Percentiles rank a stretch among this genome's conserved stretches.
These are phyloP conservation scores for Eupithecia insigniata DNA, from an alignment of 2,888 invertebrate genomes.

Conservation along the genomic window DNA sequence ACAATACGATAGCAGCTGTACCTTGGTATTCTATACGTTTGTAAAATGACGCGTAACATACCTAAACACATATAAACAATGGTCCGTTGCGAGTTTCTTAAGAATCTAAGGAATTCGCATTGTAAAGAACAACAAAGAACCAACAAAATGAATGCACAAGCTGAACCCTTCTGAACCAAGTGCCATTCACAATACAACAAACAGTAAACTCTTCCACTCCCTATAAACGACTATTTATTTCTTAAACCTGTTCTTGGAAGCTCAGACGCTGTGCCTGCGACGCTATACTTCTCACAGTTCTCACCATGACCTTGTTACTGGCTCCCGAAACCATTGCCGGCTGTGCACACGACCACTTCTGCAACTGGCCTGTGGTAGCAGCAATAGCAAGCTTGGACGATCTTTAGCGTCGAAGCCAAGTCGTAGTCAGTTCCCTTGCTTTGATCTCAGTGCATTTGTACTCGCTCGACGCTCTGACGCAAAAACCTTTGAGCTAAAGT, in stretches of 20 bases:
- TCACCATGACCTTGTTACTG: conserved; percentile 49
- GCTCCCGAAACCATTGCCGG: conserved; percentile 43
- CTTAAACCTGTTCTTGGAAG: conserved; percentile 60
- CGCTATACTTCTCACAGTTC: conserved; percentile 44
- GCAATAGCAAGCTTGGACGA: conserved; percentile 45
- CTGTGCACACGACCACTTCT: conserved; percentile 34
- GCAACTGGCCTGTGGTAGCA: conserved; percentile 33
- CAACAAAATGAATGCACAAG: not conserved
- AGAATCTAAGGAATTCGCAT: not conserved
- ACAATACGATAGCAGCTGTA: not conserved
- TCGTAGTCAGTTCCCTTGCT: conserved; percentile 7
- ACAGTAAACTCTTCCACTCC: conserved; percentile 44
- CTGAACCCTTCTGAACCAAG: not conserved
- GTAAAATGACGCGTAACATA: not conserved
- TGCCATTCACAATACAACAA: conserved; percentile 3
- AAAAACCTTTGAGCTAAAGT: conserved; percentile 4
- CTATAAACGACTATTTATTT: conserved; percentile 39
- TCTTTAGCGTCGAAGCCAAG: conserved; percentile 18
- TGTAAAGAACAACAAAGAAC: not conserved
- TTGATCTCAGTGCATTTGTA: not conserved
- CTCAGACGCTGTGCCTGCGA: conserved; percentile 38
- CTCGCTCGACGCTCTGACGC: not conserved
- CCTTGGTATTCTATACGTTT: conserved; percentile 1
- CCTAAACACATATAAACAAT: not conserved
- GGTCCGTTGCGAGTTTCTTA: not conserved